phyloP scores from a whole-genome alignment of 1,140 invertebrate species.

The Hylyphantes graminicola region DNA sequence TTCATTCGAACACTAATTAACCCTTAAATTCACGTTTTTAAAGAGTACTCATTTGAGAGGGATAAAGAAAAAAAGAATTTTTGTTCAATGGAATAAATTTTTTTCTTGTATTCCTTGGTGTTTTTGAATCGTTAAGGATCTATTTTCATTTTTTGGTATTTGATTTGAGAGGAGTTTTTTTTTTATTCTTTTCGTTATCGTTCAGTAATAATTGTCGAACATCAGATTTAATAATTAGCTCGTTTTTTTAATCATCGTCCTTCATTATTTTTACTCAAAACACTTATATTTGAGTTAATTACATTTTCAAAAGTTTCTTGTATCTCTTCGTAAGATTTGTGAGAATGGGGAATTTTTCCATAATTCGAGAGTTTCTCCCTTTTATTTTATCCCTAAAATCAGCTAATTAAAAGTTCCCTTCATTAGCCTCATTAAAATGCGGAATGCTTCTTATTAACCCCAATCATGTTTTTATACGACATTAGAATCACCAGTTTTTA shows the following conservation, averaged over 20 bases:
- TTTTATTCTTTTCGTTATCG: slow-evolving; percentile 28
- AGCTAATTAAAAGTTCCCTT: slow-evolving; percentile 50
- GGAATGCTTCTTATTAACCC: slow-evolving; percentile 57
- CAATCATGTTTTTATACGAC: slow-evolving; percentile 37
- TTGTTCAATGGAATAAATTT: slow-evolving; percentile 16
- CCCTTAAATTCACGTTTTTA: slow-evolving; percentile 56
- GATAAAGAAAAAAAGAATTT: slow-evolving; percentile 27
- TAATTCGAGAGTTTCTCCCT: slow-evolving; percentile 17
- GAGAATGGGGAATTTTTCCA: slow-evolving; percentile 1
- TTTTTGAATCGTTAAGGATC: slow-evolving; percentile 44
- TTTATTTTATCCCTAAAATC: slow-evolving; percentile 6
- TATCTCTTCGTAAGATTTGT: neutral
- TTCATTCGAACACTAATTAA: slow-evolving; percentile 53
- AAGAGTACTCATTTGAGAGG: slow-evolving; percentile 27
- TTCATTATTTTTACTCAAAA: slow-evolving; percentile 33
- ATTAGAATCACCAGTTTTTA: slow-evolving; percentile 34
- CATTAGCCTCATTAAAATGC: slow-evolving; percentile 54
- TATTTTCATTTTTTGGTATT: slow-evolving; percentile 31
- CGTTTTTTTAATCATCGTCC: slow-evolving; percentile 12
- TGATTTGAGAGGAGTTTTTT: slow-evolving; percentile 41
- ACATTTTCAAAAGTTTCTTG: slow-evolving; percentile 59
- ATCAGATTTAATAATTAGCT: slow-evolving; percentile 57
- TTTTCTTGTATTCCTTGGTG: slow-evolving; percentile 28
- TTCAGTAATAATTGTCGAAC: slow-evolving; percentile 56
- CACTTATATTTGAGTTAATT: slow-evolving; percentile 56